phyloP scores from a whole-genome alignment of 2,797 vertebrate species.

The Varecia variegata region DNA sequence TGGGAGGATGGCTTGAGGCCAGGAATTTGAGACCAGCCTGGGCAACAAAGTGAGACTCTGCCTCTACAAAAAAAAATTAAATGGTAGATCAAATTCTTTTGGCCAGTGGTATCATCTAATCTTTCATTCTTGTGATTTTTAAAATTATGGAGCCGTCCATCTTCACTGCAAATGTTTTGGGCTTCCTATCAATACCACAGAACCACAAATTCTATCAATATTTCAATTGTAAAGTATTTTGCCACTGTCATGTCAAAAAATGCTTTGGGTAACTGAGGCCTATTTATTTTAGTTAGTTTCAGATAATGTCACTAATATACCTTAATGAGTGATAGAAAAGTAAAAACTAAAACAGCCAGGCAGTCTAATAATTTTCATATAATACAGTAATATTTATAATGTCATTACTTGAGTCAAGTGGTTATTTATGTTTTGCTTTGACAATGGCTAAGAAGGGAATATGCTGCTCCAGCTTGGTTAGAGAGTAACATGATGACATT shows the following conservation, averaged over 20 bases:
- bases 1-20: background rate
- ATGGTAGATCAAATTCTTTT: background rate
- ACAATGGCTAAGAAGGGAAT: background rate
- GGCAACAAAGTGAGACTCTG: background rate
- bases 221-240: background rate
- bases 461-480: background rate
- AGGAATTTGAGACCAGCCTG: background rate
- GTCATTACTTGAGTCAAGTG: background rate
- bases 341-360: background rate
- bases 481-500: background rate
- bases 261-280: background rate
- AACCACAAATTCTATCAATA: background rate
- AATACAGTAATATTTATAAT: conserved; percentile 11
- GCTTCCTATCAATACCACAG: background rate
- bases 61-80: background rate
- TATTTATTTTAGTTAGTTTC: background rate
- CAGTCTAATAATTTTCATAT: background rate
- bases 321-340: background rate
- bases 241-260: background rate
- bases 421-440: background rate
- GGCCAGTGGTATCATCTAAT: background rate
- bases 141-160: background rate
- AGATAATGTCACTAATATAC: background rate
- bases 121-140: background rate
- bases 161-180: background rate